A percentile compares a stretch with the other conserved stretches of the same genome.
Evolutionary conservation across 2,888 invertebrate genomes (phyloP).

Genomic region (Subacronicta megacephala): DNA sequence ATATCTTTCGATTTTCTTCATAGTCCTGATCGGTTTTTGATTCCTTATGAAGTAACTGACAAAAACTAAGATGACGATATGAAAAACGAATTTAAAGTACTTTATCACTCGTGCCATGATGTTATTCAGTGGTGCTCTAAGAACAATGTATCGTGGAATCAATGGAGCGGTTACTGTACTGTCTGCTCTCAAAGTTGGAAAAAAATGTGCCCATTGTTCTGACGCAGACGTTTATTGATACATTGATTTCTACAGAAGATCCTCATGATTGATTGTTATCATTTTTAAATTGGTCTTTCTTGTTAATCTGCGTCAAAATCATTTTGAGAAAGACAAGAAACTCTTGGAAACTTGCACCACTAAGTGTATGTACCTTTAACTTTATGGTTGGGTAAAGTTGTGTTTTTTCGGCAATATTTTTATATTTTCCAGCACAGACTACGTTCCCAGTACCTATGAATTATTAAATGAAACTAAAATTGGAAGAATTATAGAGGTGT

Average conservation of each 20-base stretch:
- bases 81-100: conserved; percentile 55
- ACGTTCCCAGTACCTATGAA: too few relatives aligned
- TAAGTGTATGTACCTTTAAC: conserved; percentile 20
- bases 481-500: too few relatives aligned
- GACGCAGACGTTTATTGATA: conserved; percentile 13
- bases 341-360: conserved; percentile 4
- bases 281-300: conserved; percentile 10
- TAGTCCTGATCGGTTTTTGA: conserved; percentile 43
- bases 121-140: neutral
- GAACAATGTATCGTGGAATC: neutral
- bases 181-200: neutral
- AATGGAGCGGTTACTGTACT: conserved; percentile 2
- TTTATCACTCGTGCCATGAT: conserved; percentile 59
- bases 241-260: conserved; percentile 22
- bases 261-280: conserved; percentile 17
- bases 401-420: too few relatives aligned
- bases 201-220: conserved; percentile 17
- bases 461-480: too few relatives aligned
- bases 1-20: conserved; percentile 66
- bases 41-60: conserved; percentile 50
- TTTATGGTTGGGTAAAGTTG: conserved; percentile 8
- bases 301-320: conserved; percentile 18
- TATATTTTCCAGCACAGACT: too few relatives aligned
- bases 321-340: conserved; percentile 24
- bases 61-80: conserved; percentile 51